A percentile compares a stretch with the other conserved stretches of the same genome.
phyloP scores from a whole-genome alignment of 2,797 vertebrate species.

The Eulemur rubriventer region DNA sequence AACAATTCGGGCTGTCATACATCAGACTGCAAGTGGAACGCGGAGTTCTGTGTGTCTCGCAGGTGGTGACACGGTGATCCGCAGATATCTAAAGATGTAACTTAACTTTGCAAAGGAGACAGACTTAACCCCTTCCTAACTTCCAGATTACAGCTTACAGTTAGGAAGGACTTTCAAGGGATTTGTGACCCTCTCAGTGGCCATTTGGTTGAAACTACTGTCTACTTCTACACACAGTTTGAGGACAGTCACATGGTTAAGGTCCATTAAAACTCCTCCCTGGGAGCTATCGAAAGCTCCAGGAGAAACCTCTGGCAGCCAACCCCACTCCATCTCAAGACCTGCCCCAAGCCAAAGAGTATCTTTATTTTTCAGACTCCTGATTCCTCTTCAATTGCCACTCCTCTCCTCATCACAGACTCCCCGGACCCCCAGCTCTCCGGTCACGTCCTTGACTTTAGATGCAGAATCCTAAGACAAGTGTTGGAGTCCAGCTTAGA shows the following conservation, averaged over 20 bases:
- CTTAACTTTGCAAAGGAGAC: neutral
- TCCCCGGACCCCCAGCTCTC: neutral
- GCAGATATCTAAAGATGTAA: neutral
- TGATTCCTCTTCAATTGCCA: neutral
- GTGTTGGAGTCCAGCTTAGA: neutral
- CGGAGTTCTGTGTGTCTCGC: neutral
- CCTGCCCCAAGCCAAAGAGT: neutral
- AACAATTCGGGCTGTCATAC: rapidly evolving
- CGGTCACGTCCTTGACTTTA: neutral
- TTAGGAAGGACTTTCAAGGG: neutral
- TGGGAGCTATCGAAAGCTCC: neutral
- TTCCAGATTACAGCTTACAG: neutral
- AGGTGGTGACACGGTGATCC: neutral
- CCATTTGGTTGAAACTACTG: neutral
- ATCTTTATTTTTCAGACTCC: neutral
- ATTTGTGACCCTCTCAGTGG: neutral
- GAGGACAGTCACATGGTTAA: neutral
- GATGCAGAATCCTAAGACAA: neutral
- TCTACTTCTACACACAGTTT: neutral
- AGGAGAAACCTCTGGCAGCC: neutral
- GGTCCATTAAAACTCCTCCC: neutral
- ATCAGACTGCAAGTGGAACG: too few relatives aligned
- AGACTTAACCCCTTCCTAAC: neutral
- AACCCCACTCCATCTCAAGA: neutral
- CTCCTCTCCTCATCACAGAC: neutral